Evolutionary conservation across 2,797 vertebrate genomes (phyloP), one percentile per base, ranked within the genome.

Genomic region (Calcarius lapponicus): DNA sequence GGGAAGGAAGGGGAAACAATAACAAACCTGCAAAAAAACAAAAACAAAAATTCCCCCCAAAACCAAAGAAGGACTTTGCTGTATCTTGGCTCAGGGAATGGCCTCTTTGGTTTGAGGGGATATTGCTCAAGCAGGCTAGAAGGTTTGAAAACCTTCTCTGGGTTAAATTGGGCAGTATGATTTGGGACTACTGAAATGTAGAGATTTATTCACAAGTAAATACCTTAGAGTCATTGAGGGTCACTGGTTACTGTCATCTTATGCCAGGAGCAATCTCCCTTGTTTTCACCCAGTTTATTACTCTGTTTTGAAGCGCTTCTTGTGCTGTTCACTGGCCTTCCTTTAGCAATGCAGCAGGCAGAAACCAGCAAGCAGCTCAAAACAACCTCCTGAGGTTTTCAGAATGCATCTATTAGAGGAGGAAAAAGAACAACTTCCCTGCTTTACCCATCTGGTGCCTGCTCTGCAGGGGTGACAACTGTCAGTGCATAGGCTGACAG

Each of bases 391-490:
- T 80, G 47, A 70, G 22, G 48, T 84, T 81, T 91, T 72, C 90
- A 92, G 56, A 84, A 57, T 64, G 54, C 66, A 73, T 19, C 21
- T 60, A 40, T 90, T 67, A 84, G 42, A 58, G 72, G 75, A 76
- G 73, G 47, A 70, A 90, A 92, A 83, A 86, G 21, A 50, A 54
- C 36, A 91, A 34, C 57, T 83, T 81, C 74, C 36, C 51, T 88
- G 51, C 58, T 70, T 86, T 88, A 80, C 62, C 80, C 83, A 72
- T 86, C 82, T 93, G 92, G 82, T 72, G 43, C 73, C 51, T 73
- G 54, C 88, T 80, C 81, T 81, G 87, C 85, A 70, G 76, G 83
- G 67, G 53, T 92, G 78, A 94, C 82, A 93, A 42, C 71, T 53
- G 67, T 56, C 64, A 42, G 48, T 43, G 51, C 26, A 12, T 7